These are phyloP conservation scores for Euproctis similis DNA, from an alignment of 2,888 invertebrate genomes.

Conservation along the genomic window DNA sequence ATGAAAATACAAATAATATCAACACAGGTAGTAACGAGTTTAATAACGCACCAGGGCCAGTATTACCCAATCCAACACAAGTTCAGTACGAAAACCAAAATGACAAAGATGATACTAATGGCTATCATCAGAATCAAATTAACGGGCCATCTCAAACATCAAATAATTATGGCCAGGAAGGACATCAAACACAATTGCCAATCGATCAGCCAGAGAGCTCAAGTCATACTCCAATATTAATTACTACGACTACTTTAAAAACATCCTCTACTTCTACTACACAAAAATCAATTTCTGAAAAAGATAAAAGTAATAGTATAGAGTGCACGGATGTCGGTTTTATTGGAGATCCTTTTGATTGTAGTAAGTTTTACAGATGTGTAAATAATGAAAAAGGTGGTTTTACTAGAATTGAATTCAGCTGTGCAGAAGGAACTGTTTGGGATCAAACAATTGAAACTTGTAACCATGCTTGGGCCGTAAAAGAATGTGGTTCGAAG, in stretches of 20 bases:
- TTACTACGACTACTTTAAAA: too few relatives aligned
- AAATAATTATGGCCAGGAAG: conserved; percentile 36
- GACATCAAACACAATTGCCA: conserved; percentile 43
- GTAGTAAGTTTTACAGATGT: conserved; percentile 82
- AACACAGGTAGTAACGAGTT: conserved; percentile 40
- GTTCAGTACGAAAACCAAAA: conserved; percentile 36
- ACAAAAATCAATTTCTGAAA: conserved; percentile 7
- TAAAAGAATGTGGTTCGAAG: conserved; percentile 35
- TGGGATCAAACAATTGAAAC: conserved; percentile 76
- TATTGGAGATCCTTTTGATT: conserved; percentile 72
- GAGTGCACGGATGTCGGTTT: conserved; percentile 69
- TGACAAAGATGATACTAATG: conserved; percentile 43
- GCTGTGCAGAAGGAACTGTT: conserved; percentile 76
- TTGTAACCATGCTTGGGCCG: conserved; percentile 76
- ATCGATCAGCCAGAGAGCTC: conserved; percentile 40
- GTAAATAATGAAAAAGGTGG: conserved; percentile 66
- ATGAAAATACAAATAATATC: conserved; percentile 3
- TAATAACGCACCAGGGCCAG: conserved; percentile 34
- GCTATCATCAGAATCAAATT: too few relatives aligned
- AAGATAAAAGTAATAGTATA: conserved; percentile 2
- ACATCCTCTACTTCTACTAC: conserved; percentile 22
- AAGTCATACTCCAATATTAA: conserved; percentile 40
- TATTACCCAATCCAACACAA: conserved; percentile 44
- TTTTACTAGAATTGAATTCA: conserved; percentile 71
- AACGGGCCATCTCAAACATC: conserved; percentile 37